Base-by-base conservation (phyloP, 2,113 vertebrate species). In the Tiliqua scincoides region DNA sequence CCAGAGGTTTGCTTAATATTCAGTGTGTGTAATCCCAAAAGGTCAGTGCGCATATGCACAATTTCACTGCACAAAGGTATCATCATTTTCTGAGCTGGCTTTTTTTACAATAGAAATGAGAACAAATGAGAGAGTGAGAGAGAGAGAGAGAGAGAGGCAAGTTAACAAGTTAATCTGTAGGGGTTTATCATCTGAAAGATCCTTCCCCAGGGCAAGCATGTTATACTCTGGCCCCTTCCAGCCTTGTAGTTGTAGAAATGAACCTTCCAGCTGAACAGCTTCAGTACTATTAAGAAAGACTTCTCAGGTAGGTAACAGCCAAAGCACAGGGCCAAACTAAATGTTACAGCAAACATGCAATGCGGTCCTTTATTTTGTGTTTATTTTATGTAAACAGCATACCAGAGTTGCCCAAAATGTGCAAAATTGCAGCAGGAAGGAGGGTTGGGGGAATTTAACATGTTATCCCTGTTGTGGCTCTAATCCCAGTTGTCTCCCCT, bases 1-100 rank as follows among this genome's bases (percentile, higher is more conserved):
- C 14, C 79, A 74, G 83, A 89, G 85, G 57, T 86, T 48, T 83
- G 30, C 81, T 94, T 88, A 87, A 85, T 80, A 91, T 87, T 73
- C 40, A 25, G 77, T 73, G 25, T 70, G n/a, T 52, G 37, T 65
- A 77, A 89, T 32, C 73, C 79, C 63, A 79, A 90, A 93, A 93
- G 85, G 79, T 84, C 90, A 89, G 37, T 79, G 78, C 63, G 84
- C 15, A 15, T 87, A 62, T 88, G 91, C 89, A 81, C 8, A 59
- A 63, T 86, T 92, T 85, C 89, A 27, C 43, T 87, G 72, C 62
- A 71, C 30, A 77, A 83, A 86, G 23, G 73, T 79, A 84, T 85
- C 37, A 8, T 85, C 3, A 85, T 89, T 89, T 67, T 79, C 68
- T 52, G 88, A 1, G 1, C 62, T 21, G 40, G 35, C 80, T 86